Evolutionary conservation across 2,797 vertebrate species (phyloP).

Genomic region (Danio tinwini): DNA sequence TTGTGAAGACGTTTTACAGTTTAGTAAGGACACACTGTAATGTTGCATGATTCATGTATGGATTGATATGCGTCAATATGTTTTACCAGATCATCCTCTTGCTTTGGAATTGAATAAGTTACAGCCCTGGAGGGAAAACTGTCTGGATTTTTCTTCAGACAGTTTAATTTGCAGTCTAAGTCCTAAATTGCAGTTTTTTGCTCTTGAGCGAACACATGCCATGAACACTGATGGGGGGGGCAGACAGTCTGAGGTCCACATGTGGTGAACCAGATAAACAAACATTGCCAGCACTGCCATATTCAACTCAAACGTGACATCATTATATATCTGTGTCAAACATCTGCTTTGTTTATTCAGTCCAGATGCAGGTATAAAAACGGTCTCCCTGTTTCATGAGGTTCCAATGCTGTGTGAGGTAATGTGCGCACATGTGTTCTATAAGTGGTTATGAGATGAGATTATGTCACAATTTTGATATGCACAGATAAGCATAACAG

Average conservation of each 20-base stretch:
- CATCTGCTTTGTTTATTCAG: slow-evolving; percentile 72
- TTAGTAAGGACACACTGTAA: background rate
- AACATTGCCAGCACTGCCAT: slow-evolving; percentile 61
- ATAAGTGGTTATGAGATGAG: background rate
- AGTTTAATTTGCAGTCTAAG: slow-evolving; percentile 5
- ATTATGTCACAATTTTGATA: background rate
- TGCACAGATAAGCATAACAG: background rate
- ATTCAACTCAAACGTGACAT: slow-evolving; percentile 64
- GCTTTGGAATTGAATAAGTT: background rate
- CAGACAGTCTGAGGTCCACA: slow-evolving; percentile 42
- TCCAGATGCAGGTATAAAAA: slow-evolving; percentile 64
- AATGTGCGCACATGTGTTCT: slow-evolving; percentile 18
- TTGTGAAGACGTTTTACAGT: background rate
- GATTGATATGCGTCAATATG: background rate
- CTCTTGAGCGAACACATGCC: slow-evolving; percentile 13
- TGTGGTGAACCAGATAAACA: slow-evolving; percentile 50
- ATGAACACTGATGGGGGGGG: slow-evolving; percentile 29
- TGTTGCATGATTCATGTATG: background rate
- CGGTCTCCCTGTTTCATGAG: slow-evolving; percentile 51
- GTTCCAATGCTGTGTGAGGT: slow-evolving; percentile 40
- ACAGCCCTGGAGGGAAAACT: background rate
- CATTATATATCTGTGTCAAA: slow-evolving; percentile 66
- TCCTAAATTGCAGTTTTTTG: slow-evolving; percentile 8
- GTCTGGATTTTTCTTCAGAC: slow-evolving; percentile 3
- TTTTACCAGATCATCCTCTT: background rate